Conservation (phyloP, 2,797 vertebrate genomes). For the Catamblyrhynchus diadema region DNA sequence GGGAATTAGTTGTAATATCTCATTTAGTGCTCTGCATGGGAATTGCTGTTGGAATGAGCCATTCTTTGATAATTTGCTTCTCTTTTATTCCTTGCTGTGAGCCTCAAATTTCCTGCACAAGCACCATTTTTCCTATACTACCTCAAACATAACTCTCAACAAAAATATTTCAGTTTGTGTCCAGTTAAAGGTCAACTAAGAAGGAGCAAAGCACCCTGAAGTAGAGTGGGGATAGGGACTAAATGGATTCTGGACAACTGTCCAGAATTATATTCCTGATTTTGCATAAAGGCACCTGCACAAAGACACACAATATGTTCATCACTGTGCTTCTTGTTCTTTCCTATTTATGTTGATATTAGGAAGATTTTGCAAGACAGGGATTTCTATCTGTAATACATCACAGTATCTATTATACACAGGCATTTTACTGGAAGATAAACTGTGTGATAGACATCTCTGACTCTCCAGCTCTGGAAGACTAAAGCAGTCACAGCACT, state of each 20-base stretch:
- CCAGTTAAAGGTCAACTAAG: neutral
- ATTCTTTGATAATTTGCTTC: neutral
- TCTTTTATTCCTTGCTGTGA: neutral
- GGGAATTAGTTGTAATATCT: neutral
- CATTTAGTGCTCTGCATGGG: neutral
- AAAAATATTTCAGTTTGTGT: neutral
- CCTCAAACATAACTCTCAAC: neutral
- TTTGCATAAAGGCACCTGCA: neutral
- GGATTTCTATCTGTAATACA: neutral
- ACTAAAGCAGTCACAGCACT: neutral
- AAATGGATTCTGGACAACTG: neutral
- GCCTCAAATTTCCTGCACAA: neutral
- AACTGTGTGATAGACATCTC: neutral
- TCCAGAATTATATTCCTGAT: neutral
- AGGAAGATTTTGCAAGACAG: neutral
- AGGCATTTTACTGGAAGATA: neutral
- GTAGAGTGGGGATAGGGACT: neutral
- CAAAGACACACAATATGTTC: accelerated
- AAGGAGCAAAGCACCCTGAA: neutral
- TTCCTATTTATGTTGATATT: neutral
- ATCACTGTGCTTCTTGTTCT: neutral
- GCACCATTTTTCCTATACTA: neutral
- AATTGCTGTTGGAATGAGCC: neutral
- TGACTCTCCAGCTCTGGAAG: neutral
- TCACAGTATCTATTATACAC: neutral